Evolutionary conservation across 2,113 vertebrate genomes (phyloP).

Genomic region (Malurus alboscapulatus): DNA sequence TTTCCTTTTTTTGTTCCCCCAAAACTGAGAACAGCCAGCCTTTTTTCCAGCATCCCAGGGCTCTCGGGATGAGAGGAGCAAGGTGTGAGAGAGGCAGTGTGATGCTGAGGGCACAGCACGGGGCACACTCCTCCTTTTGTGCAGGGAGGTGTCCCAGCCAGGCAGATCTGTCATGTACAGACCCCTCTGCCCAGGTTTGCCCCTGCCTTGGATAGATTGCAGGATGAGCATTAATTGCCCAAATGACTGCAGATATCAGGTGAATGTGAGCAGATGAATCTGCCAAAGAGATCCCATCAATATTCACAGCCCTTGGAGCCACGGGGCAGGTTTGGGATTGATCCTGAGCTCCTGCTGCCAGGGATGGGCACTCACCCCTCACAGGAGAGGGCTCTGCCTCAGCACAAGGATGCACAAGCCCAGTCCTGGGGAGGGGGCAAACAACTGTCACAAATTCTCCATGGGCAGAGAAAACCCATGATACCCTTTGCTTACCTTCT

Average conservation of each 20-base stretch:
- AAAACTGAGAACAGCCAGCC: not conserved
- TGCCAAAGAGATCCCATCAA: constrained; percentile 42
- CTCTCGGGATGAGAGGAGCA: not conserved
- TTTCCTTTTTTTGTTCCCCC: too few species aligned
- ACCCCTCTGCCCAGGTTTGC: not conserved
- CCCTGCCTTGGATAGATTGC: not conserved
- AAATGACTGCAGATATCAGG: constrained; percentile 30
- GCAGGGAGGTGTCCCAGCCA: not conserved
- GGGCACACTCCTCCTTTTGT: not conserved
- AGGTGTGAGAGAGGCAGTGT: not conserved
- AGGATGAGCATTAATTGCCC: constrained; percentile 33
- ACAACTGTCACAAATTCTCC: not conserved
- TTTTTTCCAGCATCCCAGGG: not conserved
- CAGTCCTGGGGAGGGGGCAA: not conserved
- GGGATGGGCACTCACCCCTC: not conserved
- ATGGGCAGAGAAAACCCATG: not conserved
- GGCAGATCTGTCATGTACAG: not conserved
- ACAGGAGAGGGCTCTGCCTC: not conserved
- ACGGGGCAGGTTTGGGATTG: constrained; percentile 5
- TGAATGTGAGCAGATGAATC: constrained; percentile 56
- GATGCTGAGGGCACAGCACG: not conserved
- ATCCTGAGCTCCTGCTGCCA: not conserved
- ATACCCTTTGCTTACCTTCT: not conserved
- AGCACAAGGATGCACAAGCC: not conserved
- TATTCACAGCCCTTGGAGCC: constrained; percentile 30